Evolutionary conservation across 2,113 vertebrate species (phyloP), one percentile per base, ranked within the genome.

Genomic region (Ovis aries): DNA sequence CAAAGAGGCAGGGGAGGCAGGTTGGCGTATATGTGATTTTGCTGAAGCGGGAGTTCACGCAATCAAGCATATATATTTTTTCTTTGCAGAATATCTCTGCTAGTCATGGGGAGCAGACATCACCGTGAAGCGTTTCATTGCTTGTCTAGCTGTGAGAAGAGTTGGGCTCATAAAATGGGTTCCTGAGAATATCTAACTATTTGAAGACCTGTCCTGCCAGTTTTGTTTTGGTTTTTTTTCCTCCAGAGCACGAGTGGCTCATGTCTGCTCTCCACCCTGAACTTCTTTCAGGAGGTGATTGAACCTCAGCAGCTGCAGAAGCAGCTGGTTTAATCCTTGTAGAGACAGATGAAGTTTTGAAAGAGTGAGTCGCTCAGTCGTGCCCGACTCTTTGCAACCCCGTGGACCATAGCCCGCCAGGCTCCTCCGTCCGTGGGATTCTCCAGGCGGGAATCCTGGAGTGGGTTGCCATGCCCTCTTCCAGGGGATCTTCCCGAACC

Each of bases 201-300:
- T 2, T 67, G 62, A n/a, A 67, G 33, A 10, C 16, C 33, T n/a
- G 33, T 67, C 33, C 33, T 67, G 64, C 16, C 64, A n/a, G 16
- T 67, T n/a, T 67, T 19, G 9, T 31, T 1, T 0, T n/a, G 36
- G 2, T 9, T 7, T 21, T 17, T 33, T 67, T 71, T 71, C 0
- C n/a, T 71, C 64, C n/a, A 71, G 17, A 36, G 64, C 33, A 16
- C 33, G 33, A 67, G 4, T 71, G n/a, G 11, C 17, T 71, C 64
- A 21, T 36, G n/a, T 71, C n/a, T 71, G 64, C 64, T 21, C 9
- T 71, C 17, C n/a, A 71, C n/a, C 9, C n/a, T 36, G 17, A 21
- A 11, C n/a, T 36, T 19, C n/a, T 11, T 71, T 21, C 17, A 11
- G 64, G 16, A 21, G 64, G 21, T 1, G 64, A 5, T 1, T 21